Evolutionary conservation across 2,888 invertebrate genomes (phyloP), one percentile per base, ranked within the genome.

Genomic region (Spisula subtruncata): DNA sequence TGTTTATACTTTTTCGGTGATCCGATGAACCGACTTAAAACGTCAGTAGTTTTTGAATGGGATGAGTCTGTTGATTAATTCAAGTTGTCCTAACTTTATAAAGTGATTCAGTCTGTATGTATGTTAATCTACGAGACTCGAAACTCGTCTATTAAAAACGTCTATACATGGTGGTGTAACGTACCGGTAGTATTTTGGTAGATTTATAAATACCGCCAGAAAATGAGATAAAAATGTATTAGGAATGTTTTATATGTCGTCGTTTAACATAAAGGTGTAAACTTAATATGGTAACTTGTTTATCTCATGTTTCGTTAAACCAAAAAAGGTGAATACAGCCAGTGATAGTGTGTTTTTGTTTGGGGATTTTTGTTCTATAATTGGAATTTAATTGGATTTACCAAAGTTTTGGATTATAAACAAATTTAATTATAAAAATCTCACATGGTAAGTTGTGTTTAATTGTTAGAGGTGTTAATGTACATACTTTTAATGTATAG

Each of bases 131-230:
- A 75, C 16, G 71, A 71, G 25, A 32, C 8, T n/a, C 25, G 14
- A n/a, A 71, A 71, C 32, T 75, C 16, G 84, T 48, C 51, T 75
- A 35, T 75, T 75, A 75, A 75, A 29, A 32, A 48, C 75, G 71
- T 79, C 75, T 32, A 32, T 75, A 75, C 75, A 75, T 32, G 29
- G 18, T 35, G 35, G 35, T 41, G 41, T 75, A 75, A 25, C 29
- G 32, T 75, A 48, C 71, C 71, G 51, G 32, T 46, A 84, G 75
- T 66, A 75, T 20, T 41, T 75, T 84, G 4, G 35, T 51, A n/a
- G 51, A 75, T 71, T 75, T 84, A 84, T 84, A 84, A 51, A 84
- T 84, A 84, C 71, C n/a, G 48, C 71, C 25, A 18, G 48, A 83
- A 51, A 71, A 46, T 29, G 84, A 84, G 71, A 84, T 71, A 84